Conservation (phyloP, 2,113 vertebrate genomes). For the Nanger granti region DNA sequence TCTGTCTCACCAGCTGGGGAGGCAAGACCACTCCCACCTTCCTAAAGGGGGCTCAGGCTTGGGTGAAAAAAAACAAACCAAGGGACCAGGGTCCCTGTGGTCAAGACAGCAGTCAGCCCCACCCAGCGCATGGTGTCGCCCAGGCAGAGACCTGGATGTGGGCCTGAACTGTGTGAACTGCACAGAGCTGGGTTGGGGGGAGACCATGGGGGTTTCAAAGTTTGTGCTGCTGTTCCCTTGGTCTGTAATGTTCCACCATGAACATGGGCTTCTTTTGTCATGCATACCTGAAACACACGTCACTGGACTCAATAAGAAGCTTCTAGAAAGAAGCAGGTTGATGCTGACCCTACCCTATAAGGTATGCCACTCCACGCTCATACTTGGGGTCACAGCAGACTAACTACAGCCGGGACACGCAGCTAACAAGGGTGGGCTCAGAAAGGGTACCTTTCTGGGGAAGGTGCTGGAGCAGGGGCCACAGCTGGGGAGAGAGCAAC, state of each 20-base stretch:
- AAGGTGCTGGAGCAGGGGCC: background rate
- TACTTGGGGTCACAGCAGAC: background rate
- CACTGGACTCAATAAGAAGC: background rate
- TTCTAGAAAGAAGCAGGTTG: background rate
- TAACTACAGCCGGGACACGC: fast-evolving
- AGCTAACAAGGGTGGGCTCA: background rate
- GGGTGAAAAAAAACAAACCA: background rate
- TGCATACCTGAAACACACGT: fast-evolving
- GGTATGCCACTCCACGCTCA: background rate
- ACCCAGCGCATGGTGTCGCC: background rate
- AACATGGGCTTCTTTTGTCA: fast-evolving
- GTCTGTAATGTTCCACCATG: background rate
- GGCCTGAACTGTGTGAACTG: too few species aligned
- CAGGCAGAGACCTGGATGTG: background rate
- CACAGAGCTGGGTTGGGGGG: background rate
- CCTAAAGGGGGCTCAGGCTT: background rate
- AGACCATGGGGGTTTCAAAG: background rate
- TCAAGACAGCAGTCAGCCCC: background rate
- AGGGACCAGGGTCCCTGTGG: background rate
- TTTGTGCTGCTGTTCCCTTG: background rate
- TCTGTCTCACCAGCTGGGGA: background rate
- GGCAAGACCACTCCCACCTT: background rate
- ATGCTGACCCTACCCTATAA: background rate
- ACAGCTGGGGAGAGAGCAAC: background rate
- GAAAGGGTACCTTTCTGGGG: background rate